phyloP scores from a whole-genome alignment of 2,797 vertebrate genomes.

The Leptodactylus fallax region DNA sequence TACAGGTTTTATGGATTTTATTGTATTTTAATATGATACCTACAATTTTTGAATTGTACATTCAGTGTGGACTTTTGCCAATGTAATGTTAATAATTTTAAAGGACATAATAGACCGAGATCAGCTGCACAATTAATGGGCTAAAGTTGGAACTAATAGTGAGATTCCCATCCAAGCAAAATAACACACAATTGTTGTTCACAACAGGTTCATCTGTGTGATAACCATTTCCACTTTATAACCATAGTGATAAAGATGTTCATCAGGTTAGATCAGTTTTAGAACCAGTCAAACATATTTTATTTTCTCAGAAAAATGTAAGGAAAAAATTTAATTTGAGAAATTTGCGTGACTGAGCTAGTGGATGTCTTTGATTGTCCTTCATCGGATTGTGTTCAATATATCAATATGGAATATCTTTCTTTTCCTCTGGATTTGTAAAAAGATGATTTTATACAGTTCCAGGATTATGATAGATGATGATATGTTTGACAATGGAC shows the following conservation, averaged over 20 bases:
- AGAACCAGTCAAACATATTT: neutral
- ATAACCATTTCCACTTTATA: neutral
- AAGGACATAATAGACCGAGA: neutral
- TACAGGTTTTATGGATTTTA: neutral
- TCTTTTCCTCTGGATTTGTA: neutral
- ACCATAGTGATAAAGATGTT: neutral
- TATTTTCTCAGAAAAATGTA: neutral
- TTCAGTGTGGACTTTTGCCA: neutral
- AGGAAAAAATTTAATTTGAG: too few relatives aligned
- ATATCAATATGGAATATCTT: neutral
- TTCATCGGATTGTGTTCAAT: neutral
- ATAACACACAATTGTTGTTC: neutral
- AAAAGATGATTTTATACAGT: neutral
- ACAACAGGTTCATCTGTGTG: neutral
- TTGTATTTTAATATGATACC: neutral
- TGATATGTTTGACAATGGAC: neutral
- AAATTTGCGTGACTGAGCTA: too few relatives aligned
- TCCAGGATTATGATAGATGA: neutral
- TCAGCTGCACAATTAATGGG: neutral
- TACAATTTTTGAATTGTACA: neutral
- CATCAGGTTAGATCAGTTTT: neutral
- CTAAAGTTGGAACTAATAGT: neutral
- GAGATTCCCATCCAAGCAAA: neutral
- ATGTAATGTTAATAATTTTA: neutral
- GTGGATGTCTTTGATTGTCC: too few relatives aligned